Base-by-base conservation (phyloP, 2,113 vertebrate genomes). In the Cynocephalus volans region DNA sequence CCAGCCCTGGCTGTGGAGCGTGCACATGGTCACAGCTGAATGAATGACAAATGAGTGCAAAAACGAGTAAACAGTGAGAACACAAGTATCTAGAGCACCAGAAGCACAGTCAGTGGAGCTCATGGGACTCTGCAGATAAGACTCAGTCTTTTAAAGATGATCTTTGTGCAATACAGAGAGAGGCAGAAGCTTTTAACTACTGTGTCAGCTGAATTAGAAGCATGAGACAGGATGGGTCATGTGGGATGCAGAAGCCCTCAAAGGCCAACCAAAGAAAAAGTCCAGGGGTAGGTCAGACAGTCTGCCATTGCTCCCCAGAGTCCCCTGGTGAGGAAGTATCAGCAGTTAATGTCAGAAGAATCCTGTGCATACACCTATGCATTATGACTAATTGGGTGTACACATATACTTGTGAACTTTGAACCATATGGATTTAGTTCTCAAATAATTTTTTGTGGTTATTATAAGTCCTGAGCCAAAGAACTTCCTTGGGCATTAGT, bases 1-100 rank as follows among this genome's bases (percentile, higher is more conserved):
- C 28, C 58, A n/a, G 12, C 5, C 45, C 75, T 0, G 0, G 9
- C 8, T 54, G 31, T 0, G 6, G 1, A 7, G n/a, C 6, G 4
- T 31, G 5, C 17, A n/a, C 19, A 14, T 0, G 0, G 69, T 77
- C 60, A 75, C 4, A 8, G 11, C 0, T 23, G 19, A 87, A 45
- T 33, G 24, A 45, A 36, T 9, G 13, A 41, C 41, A 41, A 41
- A 41, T 41, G 41, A 41, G 77, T 73, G 56, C 3, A 56, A 28
- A 41, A 56, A n/a, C 17, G 65, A 76, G 1, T 26, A 24, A 67
- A 50, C 1, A 52, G 15, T 28, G 48, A 31, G 90, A 21, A 41
- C 13, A 11, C 11, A 75, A 72, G 11, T 31, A 21, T 60, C 56
- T 6, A 36, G 33, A 88, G 28, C 17, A 33, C 72, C 48, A 6